Evolutionary conservation across 2,888 invertebrate species (phyloP).

Genomic region (Rhynchonema sp.): DNA sequence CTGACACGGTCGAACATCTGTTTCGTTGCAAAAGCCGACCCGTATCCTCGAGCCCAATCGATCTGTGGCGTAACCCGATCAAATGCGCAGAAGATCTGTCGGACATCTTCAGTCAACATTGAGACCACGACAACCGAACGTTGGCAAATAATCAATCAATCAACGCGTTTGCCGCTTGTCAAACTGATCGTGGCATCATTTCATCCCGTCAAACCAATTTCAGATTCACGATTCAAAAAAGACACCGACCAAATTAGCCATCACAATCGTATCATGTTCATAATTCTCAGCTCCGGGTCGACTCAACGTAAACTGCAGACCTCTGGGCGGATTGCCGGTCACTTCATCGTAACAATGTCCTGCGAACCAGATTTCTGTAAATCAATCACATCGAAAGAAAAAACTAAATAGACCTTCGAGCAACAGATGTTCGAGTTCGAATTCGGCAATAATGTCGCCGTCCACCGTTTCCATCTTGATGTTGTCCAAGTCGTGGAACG

Average conservation of each 20-base stretch:
- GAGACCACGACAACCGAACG: too few relatives aligned
- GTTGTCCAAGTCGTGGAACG: constrained; percentile 68
- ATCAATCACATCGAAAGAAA: neutral
- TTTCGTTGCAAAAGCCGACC: too few relatives aligned
- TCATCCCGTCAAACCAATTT: too few relatives aligned
- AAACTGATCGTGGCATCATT: too few relatives aligned
- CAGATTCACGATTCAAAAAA: too few relatives aligned
- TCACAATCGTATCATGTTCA: constrained; percentile 87
- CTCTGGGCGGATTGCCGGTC: constrained; percentile 76
- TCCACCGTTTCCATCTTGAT: constrained; percentile 71
- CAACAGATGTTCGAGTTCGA: constrained; percentile 77
- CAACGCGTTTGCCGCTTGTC: too few relatives aligned
- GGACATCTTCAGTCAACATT: too few relatives aligned
- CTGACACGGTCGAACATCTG: too few relatives aligned
- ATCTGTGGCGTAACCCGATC: too few relatives aligned
- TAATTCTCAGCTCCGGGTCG: constrained; percentile 31
- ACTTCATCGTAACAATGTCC: constrained; percentile 74
- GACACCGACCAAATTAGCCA: constrained; percentile 74
- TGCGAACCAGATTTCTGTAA: constrained; percentile 12
- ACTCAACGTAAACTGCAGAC: constrained; percentile 83
- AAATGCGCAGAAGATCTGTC: too few relatives aligned
- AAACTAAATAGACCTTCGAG: constrained; percentile 48
- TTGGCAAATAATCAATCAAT: too few relatives aligned
- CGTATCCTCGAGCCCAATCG: too few relatives aligned
- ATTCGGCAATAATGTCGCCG: constrained; percentile 51